These are phyloP conservation scores for Tinamus guttatus DNA, from an alignment of 2,113 vertebrate species.

Conservation along the genomic window DNA sequence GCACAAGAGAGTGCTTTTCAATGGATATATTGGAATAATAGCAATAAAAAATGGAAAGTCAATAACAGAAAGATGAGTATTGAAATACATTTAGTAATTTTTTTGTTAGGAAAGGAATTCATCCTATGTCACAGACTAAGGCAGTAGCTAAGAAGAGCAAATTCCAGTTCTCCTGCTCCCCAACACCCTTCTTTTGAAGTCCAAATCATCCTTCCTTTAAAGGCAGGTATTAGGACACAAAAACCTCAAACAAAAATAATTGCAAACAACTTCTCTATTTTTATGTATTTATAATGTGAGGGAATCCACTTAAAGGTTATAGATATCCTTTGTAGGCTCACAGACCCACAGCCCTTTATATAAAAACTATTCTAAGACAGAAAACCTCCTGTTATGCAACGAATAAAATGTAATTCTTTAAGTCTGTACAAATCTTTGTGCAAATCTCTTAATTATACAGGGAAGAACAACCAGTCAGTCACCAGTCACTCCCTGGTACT, in stretches of 20 bases:
- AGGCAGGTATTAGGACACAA: neutral
- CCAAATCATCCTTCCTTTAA: neutral
- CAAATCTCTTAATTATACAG: neutral
- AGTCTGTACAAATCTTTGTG: neutral
- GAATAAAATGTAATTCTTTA: neutral
- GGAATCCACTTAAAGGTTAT: neutral
- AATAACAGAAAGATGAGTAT: neutral
- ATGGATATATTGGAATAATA: neutral
- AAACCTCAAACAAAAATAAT: neutral
- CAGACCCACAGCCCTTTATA: no score
- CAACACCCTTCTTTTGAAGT: neutral
- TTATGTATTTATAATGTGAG: neutral
- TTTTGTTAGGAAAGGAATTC: neutral
- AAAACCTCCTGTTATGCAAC: neutral
- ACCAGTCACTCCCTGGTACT: neutral
- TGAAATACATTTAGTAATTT: neutral
- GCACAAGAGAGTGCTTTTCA: neutral
- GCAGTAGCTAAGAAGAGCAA: no score
- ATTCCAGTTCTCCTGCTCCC: neutral
- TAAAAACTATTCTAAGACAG: neutral
- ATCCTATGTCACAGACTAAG: neutral
- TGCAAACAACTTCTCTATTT: neutral
- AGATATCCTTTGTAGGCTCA: neutral
- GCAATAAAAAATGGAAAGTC: neutral
- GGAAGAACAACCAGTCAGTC: neutral